Percentiles rank a stretch among this genome's conserved stretches.
phyloP scores from a whole-genome alignment of 2,888 invertebrate genomes.

The Thecophora atra region DNA sequence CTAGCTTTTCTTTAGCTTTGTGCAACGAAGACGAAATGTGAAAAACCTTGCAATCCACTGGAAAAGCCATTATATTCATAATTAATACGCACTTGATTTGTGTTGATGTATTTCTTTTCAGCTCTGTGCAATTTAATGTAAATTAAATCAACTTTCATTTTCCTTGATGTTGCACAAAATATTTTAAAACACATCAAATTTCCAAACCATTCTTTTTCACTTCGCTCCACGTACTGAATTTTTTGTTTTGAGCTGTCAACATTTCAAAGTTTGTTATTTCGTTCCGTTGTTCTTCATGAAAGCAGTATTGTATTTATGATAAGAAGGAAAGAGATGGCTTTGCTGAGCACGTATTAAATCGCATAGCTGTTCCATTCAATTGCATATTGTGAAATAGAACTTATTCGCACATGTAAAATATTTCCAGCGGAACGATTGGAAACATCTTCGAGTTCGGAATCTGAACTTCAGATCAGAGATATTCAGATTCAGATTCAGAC shows the following conservation, averaged over 20 bases:
- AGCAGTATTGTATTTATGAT: no score
- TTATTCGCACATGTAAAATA: no score
- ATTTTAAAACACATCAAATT: constrained; percentile 8
- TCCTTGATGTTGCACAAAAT: constrained; percentile 23
- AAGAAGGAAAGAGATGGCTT: no score
- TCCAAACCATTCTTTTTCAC: constrained; percentile 22
- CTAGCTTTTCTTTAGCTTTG: constrained; percentile 17
- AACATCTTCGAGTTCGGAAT: no score
- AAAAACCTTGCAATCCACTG: constrained; percentile 13
- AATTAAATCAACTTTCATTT: neutral
- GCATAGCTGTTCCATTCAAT: no score
- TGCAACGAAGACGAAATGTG: constrained; percentile 1
- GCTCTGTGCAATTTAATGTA: neutral
- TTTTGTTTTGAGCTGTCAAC: constrained; percentile 34
- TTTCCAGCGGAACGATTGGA: no score
- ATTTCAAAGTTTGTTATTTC: no score
- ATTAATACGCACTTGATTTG: neutral
- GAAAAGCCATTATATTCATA: neutral
- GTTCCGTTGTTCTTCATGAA: no score
- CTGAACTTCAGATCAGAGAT: no score
- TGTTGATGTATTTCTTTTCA: neutral
- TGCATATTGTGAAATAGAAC: no score
- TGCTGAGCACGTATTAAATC: no score
- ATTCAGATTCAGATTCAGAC: no score
- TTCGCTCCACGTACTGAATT: constrained; percentile 21